Percentiles rank a stretch among this genome's conserved stretches.
These are phyloP conservation scores for Echinops telfairi DNA, from an alignment of 2,113 vertebrate species.

Conservation along the genomic window DNA sequence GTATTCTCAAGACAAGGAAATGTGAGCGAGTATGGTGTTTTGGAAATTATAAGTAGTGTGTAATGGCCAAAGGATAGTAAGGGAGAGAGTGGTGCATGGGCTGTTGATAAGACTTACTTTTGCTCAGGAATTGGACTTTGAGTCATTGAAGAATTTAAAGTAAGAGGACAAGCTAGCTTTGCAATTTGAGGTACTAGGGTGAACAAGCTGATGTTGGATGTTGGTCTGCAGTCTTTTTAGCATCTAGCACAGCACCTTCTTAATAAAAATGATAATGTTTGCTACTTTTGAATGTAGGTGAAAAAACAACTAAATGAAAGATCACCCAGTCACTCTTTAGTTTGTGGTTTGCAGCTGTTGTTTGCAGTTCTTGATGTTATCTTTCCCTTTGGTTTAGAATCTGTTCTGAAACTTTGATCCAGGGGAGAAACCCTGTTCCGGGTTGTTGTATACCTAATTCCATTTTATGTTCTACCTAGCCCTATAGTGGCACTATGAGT, in stretches of 20 bases:
- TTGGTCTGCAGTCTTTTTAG: neutral
- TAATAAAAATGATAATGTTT: neutral
- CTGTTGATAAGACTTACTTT: neutral
- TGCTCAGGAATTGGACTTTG: neutral
- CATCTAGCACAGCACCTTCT: neutral
- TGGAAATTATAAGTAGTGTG: neutral
- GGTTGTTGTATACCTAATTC: neutral
- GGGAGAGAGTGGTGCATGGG: neutral
- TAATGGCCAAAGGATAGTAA: neutral
- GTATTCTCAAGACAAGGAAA: neutral
- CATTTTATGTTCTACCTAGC: neutral
- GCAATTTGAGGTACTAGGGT: neutral
- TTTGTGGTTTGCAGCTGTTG: neutral
- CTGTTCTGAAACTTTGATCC: constrained; percentile 2
- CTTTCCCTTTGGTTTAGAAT: neutral
- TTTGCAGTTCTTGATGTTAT: neutral
- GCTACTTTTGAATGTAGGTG: neutral
- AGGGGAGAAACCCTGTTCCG: neutral
- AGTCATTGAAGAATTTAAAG: constrained; percentile 18
- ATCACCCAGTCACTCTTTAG: neutral
- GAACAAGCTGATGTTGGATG: neutral
- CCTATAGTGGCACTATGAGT: no score
- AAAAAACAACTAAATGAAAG: neutral
- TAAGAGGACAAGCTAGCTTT: neutral
- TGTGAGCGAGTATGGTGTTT: neutral